These are phyloP conservation scores for Fulmarus glacialis DNA, from an alignment of 2,113 vertebrate species.

Conservation along the genomic window DNA sequence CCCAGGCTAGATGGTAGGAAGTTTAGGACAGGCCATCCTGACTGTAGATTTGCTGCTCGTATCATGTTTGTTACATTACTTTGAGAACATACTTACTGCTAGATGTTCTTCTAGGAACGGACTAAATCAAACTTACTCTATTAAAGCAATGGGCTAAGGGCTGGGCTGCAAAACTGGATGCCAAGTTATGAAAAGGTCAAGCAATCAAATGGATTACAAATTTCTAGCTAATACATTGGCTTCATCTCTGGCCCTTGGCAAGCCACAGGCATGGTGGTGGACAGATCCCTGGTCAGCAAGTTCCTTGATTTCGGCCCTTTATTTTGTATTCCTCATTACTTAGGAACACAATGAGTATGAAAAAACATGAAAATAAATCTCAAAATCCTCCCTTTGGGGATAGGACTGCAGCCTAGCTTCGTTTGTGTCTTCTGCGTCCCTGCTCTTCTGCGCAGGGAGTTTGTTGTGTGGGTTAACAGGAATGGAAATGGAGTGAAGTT, in stretches of 20 bases:
- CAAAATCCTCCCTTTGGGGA: neutral
- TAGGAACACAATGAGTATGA: neutral
- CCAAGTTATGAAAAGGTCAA: neutral
- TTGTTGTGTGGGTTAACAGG: neutral
- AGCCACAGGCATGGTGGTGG: neutral
- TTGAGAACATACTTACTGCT: neutral
- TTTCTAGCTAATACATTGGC: neutral
- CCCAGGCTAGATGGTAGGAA: neutral
- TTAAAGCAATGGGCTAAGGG: neutral
- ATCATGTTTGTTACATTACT: neutral
- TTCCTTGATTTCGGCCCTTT: neutral
- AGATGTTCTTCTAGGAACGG: neutral
- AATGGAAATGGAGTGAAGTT: neutral
- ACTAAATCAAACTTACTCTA: neutral
- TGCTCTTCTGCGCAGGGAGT: neutral
- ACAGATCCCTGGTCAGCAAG: neutral
- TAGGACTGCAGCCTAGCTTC: neutral
- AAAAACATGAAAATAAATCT: neutral
- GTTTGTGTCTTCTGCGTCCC: neutral
- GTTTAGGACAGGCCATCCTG: neutral
- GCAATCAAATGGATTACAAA: neutral
- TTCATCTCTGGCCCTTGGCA: neutral
- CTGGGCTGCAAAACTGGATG: neutral
- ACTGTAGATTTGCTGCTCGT: neutral
- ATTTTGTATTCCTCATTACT: neutral